phyloP scores from a whole-genome alignment of 2,113 vertebrate species.

The Ovibos moschatus region DNA sequence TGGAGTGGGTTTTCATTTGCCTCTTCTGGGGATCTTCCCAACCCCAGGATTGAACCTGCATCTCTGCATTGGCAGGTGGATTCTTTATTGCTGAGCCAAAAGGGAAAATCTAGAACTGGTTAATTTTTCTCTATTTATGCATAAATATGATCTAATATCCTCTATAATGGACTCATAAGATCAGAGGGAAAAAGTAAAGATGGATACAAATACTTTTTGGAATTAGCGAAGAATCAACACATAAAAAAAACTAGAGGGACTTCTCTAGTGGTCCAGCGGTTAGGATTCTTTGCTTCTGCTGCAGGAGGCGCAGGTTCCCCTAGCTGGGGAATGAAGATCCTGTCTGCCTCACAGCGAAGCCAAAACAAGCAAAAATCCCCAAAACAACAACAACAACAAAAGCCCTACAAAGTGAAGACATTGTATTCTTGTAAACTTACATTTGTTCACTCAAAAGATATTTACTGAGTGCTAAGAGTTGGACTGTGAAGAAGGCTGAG shows the following conservation, averaged over 20 bases:
- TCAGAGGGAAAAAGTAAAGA: neutral
- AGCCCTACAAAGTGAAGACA: neutral
- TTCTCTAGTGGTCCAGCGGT: neutral
- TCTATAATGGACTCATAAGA: neutral
- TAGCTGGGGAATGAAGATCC: neutral
- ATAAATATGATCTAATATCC: neutral
- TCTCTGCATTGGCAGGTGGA: neutral
- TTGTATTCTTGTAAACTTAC: neutral
- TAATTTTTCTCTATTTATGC: neutral
- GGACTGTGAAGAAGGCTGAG: too few relatives aligned
- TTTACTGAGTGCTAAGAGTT: neutral
- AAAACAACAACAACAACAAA: neutral
- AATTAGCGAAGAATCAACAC: neutral
- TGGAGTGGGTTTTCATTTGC: neutral
- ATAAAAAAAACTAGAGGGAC: neutral
- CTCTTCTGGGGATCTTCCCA: neutral
- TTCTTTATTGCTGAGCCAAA: neutral
- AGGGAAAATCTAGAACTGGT: neutral
- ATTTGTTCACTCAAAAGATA: neutral
- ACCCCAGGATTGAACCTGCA: neutral
- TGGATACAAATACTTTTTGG: neutral
- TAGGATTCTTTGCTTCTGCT: neutral
- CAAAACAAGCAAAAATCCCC: neutral
- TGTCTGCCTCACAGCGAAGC: neutral
- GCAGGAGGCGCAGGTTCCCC: neutral